phyloP scores from a whole-genome alignment of 1,140 invertebrate species.

The Drosophila sp. region DNA sequence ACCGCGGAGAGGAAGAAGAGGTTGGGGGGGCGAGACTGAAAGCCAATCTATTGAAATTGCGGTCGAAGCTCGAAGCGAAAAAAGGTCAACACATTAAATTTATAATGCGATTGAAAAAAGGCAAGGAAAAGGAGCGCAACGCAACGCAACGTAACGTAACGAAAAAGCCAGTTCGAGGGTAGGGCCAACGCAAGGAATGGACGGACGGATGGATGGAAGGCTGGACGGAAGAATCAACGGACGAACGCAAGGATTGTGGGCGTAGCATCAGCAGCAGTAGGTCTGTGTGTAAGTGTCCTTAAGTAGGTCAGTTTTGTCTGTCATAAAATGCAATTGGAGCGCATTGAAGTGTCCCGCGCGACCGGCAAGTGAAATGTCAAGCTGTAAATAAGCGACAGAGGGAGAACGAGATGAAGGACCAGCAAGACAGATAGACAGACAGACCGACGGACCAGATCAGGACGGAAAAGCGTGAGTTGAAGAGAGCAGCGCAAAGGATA shows the following conservation, averaged over 20 bases:
- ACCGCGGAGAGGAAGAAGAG: neutral
- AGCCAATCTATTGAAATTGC: slow-evolving; percentile 77
- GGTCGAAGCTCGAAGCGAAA: slow-evolving; percentile 55
- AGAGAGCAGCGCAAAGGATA: slow-evolving; percentile 27
- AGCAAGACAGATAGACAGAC: neutral
- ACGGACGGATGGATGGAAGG: too few relatives aligned
- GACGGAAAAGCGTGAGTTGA: neutral
- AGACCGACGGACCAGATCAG: slow-evolving; percentile 1
- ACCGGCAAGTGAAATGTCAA: slow-evolving; percentile 75
- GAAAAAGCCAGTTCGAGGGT: neutral
- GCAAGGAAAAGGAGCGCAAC: slow-evolving; percentile 2
- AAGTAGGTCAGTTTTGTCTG: slow-evolving; percentile 77
- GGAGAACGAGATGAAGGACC: neutral
- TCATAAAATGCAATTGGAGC: slow-evolving; percentile 79
- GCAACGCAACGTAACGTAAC: neutral
- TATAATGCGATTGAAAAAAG: slow-evolving; percentile 70
- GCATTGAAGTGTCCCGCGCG: slow-evolving; percentile 68
- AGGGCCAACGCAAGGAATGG: neutral
- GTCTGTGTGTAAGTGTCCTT: slow-evolving; percentile 40
- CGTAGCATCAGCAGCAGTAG: slow-evolving; percentile 20
- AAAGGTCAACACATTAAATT: slow-evolving; percentile 79
- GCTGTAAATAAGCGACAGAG: slow-evolving; percentile 61
- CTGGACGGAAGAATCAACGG: neutral
- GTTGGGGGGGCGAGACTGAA: slow-evolving; percentile 21
- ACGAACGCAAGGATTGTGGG: slow-evolving; percentile 21